A percentile compares a stretch with the other conserved stretches of the same genome.
Conservation (phyloP, 2,888 invertebrate genomes). For the Ectemnius cavifrons region DNA sequence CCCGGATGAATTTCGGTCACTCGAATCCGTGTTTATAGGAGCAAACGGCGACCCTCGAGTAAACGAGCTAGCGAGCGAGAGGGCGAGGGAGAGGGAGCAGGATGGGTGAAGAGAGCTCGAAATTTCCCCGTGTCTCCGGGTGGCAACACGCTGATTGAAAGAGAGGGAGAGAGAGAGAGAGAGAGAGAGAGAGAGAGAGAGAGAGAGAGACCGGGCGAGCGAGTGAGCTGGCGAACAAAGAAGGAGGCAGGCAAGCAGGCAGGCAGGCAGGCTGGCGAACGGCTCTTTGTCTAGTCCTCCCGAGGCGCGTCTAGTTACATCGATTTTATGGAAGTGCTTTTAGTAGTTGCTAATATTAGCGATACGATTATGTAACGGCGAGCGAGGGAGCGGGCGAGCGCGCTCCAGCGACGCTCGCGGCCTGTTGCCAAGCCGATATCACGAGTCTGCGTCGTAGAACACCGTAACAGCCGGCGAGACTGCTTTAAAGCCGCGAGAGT, state of each 20-base stretch:
- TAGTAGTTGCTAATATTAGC: conserved; percentile 50
- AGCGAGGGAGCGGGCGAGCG: conserved; percentile 18
- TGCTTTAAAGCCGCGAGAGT: neutral
- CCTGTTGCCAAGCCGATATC: conserved; percentile 36
- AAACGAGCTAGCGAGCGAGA: too few relatives aligned
- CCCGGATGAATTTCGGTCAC: too few relatives aligned
- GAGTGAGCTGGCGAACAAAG: too few relatives aligned
- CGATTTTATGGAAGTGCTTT: conserved; percentile 39
- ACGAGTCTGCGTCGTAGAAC: conserved; percentile 28
- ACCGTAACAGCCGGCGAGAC: neutral
- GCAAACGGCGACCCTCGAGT: too few relatives aligned
- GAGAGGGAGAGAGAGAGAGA: too few relatives aligned
- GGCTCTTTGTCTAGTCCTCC: neutral
- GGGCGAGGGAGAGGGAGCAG: too few relatives aligned
- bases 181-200: too few relatives aligned
- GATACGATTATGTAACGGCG: conserved; percentile 50
- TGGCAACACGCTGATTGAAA: neutral
- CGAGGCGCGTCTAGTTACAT: conserved; percentile 29
- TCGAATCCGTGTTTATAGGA: too few relatives aligned
- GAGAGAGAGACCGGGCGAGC: too few relatives aligned
- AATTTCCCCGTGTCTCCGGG: conserved; percentile 4
- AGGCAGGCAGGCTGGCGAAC: neutral
- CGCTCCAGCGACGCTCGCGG: conserved; percentile 28
- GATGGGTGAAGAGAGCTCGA: neutral
- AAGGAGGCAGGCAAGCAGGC: too few relatives aligned